phyloP scores from a whole-genome alignment of 1,140 invertebrate genomes.

The Planococcus citri region DNA sequence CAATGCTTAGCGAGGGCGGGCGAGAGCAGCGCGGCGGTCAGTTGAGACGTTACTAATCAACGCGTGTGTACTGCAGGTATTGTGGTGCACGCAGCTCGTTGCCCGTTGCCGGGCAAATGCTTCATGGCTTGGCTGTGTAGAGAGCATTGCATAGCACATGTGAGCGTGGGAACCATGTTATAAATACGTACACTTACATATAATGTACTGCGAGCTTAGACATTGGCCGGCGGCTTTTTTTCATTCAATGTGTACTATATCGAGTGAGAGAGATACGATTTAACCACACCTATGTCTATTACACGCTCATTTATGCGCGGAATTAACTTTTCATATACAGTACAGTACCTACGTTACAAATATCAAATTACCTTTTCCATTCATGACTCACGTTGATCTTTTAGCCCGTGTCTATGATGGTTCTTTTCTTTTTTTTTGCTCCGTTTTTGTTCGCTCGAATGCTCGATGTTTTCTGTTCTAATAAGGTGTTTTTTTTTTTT shows the following conservation, averaged over 20 bases:
- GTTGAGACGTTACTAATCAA: conserved; percentile 6
- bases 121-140: too few species aligned
- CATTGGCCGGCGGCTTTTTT: not conserved
- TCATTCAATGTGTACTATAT: not conserved
- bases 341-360: too few species aligned
- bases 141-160: not conserved
- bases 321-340: not conserved
- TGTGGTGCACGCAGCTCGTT: not conserved
- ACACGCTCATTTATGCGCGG: not conserved
- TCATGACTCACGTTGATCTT: not conserved
- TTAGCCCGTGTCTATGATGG: too few species aligned
- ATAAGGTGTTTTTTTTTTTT: too few species aligned
- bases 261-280: too few species aligned
- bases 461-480: too few species aligned
- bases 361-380: conserved; percentile 7
- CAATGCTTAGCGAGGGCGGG: not conserved
- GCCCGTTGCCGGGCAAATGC: too few species aligned
- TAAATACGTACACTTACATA: not conserved
- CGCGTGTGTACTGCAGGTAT: conserved; percentile 4
- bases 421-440: too few species aligned
- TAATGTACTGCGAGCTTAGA: too few species aligned
- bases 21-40: not conserved
- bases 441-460: too few species aligned
- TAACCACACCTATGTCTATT: conserved; percentile 3
- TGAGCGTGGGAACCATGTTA: conserved; percentile 1